Percentiles rank a stretch among this genome's conserved stretches.
phyloP scores from a whole-genome alignment of 2,113 vertebrate genomes.

The Mugil cephalus region DNA sequence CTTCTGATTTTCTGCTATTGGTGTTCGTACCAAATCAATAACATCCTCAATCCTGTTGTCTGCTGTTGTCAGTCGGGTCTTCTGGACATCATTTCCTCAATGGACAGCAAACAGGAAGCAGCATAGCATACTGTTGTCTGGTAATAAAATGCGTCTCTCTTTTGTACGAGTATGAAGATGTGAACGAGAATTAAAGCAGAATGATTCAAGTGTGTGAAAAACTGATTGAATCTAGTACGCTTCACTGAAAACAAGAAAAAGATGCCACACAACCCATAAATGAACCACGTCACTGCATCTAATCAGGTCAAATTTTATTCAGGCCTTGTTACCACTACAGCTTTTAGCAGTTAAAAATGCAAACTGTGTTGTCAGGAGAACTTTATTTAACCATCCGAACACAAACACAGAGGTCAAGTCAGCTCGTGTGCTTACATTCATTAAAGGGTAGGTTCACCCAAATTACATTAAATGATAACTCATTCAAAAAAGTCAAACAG shows the following conservation, averaged over 20 bases:
- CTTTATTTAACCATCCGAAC: slow-evolving; percentile 59
- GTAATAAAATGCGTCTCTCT: no score
- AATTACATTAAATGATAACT: not conserved
- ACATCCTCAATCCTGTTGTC: no score
- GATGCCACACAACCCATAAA: slow-evolving; percentile 19
- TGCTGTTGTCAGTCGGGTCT: no score
- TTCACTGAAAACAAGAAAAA: not conserved
- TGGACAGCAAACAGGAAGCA: no score
- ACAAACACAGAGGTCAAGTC: no score
- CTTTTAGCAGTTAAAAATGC: not conserved
- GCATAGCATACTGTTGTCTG: no score
- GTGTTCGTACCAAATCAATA: no score
- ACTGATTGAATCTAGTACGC: not conserved
- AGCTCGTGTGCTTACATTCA: not conserved
- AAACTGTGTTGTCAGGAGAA: slow-evolving; percentile 9
- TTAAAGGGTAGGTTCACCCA: not conserved
- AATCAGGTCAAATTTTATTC: slow-evolving; percentile 42
- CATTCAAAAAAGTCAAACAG: not conserved
- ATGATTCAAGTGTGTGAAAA: not conserved
- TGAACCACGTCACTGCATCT: not conserved
- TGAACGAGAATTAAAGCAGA: no score
- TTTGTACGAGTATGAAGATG: no score
- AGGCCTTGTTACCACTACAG: slow-evolving; percentile 10
- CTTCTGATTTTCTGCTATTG: no score
- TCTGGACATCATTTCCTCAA: no score